These are phyloP conservation scores for Strix aluco DNA, from an alignment of 2,113 vertebrate genomes.

Conservation along the genomic window DNA sequence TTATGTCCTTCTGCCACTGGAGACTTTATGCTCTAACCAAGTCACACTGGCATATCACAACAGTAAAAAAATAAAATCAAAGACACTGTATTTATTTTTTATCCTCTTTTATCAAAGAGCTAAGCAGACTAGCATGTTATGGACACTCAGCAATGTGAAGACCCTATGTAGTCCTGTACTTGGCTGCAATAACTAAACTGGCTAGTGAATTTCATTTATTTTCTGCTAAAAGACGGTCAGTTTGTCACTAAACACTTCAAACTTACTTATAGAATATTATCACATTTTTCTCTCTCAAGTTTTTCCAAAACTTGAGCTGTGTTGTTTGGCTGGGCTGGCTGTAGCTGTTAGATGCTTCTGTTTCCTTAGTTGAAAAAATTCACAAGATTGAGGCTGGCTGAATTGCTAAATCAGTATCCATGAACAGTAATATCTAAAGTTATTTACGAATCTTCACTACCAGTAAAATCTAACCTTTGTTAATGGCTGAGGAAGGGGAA, in stretches of 20 bases:
- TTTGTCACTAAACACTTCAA: background rate
- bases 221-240: background rate
- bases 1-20: background rate
- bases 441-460: background rate
- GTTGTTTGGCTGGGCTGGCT: background rate
- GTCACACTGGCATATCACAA: background rate
- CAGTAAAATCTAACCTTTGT: background rate
- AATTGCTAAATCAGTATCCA: background rate
- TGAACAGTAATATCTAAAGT: background rate
- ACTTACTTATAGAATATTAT: background rate
- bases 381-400: background rate
- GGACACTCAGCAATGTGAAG: background rate
- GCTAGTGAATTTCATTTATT: background rate
- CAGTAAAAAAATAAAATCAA: background rate
- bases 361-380: background rate
- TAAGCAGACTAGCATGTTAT: background rate
- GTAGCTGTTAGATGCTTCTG: background rate
- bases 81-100: background rate
- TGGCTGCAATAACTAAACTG: background rate
- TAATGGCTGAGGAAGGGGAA: background rate
- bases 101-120: background rate
- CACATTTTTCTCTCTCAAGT: background rate
- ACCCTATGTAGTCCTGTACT: background rate
- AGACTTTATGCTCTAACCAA: background rate
- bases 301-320: background rate